These are phyloP conservation scores for Falco berigora DNA, from an alignment of 2,797 vertebrate species.

Conservation along the genomic window DNA sequence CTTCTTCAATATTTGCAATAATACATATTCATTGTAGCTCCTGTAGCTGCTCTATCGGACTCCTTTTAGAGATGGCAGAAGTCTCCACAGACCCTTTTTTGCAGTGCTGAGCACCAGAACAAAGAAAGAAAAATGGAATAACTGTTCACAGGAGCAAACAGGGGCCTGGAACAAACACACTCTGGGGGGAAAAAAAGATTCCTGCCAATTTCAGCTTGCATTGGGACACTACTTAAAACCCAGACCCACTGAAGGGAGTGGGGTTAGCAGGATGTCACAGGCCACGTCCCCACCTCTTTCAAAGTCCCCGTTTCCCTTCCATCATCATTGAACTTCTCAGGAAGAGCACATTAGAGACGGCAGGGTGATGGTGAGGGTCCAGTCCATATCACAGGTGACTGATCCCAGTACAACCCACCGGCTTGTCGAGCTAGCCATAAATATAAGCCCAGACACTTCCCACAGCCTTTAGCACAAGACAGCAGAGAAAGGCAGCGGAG, in stretches of 20 bases:
- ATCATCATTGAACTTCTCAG: accelerated
- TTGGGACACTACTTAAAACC: neutral
- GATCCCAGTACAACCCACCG: neutral
- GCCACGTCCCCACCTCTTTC: neutral
- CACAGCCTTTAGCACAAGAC: neutral
- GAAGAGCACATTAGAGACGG: neutral
- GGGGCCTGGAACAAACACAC: neutral
- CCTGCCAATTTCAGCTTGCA: neutral
- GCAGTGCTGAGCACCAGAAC: neutral
- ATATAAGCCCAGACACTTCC: neutral
- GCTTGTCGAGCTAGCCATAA: too few species aligned
- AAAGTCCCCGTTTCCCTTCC: neutral
- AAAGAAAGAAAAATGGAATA: neutral
- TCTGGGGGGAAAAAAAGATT: too few species aligned
- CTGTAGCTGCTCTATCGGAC: neutral
- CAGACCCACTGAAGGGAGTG: accelerated
- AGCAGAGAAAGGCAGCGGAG: neutral
- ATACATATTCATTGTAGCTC: neutral
- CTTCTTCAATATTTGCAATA: conserved; percentile 9
- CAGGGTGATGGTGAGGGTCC: neutral
- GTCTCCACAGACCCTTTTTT: neutral
- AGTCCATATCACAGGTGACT: neutral
- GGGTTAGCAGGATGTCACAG: neutral
- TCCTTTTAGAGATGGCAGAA: neutral
- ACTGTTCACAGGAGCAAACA: neutral